These are phyloP conservation scores for Agrilus biguttatus DNA, from an alignment of 2,888 invertebrate species.

Conservation along the genomic window DNA sequence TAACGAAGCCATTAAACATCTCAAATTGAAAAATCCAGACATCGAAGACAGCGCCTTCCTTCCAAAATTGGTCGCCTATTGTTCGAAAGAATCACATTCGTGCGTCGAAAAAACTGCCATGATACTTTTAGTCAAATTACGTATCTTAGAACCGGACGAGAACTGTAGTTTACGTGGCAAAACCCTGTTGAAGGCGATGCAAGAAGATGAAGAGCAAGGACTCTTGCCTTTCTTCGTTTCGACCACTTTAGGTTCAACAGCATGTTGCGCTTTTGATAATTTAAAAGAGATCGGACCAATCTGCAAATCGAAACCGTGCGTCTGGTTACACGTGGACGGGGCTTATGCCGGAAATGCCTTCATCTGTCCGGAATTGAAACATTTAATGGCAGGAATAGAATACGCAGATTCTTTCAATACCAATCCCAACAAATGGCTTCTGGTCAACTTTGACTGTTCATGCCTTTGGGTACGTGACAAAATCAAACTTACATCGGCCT, in stretches of 20 bases:
- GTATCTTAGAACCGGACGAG: constrained; percentile 58
- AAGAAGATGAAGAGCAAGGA: constrained; percentile 59
- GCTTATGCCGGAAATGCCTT: constrained; percentile 80
- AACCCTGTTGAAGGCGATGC: constrained; percentile 44
- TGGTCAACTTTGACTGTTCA: constrained; percentile 76
- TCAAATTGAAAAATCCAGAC: constrained; percentile 40
- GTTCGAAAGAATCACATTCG: constrained; percentile 59
- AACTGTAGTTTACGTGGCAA: constrained; percentile 49
- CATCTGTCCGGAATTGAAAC: constrained; percentile 70
- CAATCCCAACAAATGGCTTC: constrained; percentile 78
- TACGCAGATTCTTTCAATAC: constrained; percentile 76
- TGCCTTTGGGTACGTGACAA: constrained; percentile 71
- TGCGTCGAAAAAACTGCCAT: constrained; percentile 68
- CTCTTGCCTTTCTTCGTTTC: constrained; percentile 73
- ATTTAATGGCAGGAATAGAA: constrained; percentile 48
- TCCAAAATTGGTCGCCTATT: constrained; percentile 63
- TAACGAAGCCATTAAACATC: constrained; percentile 49
- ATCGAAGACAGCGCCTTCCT: constrained; percentile 54
- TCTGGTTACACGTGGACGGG: constrained; percentile 83
- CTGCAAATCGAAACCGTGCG: constrained; percentile 39
- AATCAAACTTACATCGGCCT: constrained; percentile 61
- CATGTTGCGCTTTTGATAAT: constrained; percentile 72
- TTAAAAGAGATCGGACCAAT: constrained; percentile 64
- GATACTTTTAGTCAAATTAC: constrained; percentile 57
- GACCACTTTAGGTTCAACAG: constrained; percentile 71